Base-by-base conservation (phyloP, 2,888 invertebrate genomes). In the Hypena proboscidalis region DNA sequence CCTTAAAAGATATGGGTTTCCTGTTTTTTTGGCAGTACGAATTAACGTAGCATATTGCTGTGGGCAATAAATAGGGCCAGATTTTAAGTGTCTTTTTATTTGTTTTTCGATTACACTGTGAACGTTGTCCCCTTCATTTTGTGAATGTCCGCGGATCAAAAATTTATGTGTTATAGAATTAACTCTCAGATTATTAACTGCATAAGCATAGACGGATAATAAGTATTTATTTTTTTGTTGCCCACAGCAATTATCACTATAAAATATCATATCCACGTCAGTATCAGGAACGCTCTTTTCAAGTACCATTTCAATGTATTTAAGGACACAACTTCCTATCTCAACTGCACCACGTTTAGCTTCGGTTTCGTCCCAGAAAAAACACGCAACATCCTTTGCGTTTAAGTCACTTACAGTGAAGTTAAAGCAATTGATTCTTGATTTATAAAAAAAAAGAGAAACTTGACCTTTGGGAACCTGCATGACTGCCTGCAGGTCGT, bases 191-290 rank as follows among this genome's bases (percentile, higher is more conserved):
- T 42, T 27, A 8, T 27, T 23, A 27, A 58, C 56, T 9, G 45
- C 55, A 32, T 54, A 54, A 25, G 55, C 45, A 41, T 59, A 59
- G 15, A 26, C 32, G 3, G 54, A 44, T 10, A 61, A 9, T 8
- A 61, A 14, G 29, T 34, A 61, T 31, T 59, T 50, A n/a, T 53
- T 57, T 58, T 63, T 30, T 61, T 63, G 57, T 9, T 61, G 53
- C 4, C 51, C 54, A 10, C 55, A 42, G 8, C 54, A 55, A 31
- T 54, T 54, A 7, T 58, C 53, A 0, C 11, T 10, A 19, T 54
- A 54, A 31, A 58, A 58, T 29, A 52, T 37, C 3, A 45, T 23
- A 11, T 45, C 39, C 0, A 45, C 10, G 3, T 39, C 39, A 19
- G 11, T 39, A 21, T 35, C 19, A 20, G 39, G 39, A 20, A 25